These are phyloP conservation scores for Rhingia rostrata DNA, from an alignment of 2,888 invertebrate species.

Conservation along the genomic window DNA sequence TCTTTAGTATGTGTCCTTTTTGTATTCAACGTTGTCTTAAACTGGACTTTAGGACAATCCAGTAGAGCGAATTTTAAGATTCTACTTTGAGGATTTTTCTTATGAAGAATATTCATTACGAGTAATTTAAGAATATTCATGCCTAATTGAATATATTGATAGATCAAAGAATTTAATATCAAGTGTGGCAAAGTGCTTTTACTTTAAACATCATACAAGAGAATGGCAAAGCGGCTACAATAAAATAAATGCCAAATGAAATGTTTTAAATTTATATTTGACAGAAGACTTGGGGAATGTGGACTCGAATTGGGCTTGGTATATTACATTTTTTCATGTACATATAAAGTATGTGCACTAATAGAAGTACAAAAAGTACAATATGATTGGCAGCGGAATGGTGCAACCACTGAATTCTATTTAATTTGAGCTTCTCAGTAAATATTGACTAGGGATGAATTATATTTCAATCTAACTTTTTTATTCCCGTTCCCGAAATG, in stretches of 20 bases:
- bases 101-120: conserved; percentile 55
- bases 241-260: conserved; percentile 44
- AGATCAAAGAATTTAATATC: conserved; percentile 41
- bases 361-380: no score
- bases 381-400: no score
- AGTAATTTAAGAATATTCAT: conserved; percentile 50
- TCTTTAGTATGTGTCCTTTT: conserved; percentile 43
- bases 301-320: no score
- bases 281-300: no score
- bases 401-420: no score
- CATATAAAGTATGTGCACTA: no score
- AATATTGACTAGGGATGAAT: no score
- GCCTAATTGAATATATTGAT: conserved; percentile 44
- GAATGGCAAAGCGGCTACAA: conserved; percentile 1
- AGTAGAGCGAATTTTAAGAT: conserved; percentile 47
- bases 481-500: no score
- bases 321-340: no score
- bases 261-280: conserved; percentile 26
- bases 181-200: conserved; percentile 13
- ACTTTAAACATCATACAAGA: neutral
- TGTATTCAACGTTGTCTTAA: conserved; percentile 45
- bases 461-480: no score
- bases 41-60: conserved; percentile 39
- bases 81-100: conserved; percentile 36
- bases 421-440: no score